Conservation (phyloP, 1,140 invertebrate genomes). For the Aphelinus certus region DNA sequence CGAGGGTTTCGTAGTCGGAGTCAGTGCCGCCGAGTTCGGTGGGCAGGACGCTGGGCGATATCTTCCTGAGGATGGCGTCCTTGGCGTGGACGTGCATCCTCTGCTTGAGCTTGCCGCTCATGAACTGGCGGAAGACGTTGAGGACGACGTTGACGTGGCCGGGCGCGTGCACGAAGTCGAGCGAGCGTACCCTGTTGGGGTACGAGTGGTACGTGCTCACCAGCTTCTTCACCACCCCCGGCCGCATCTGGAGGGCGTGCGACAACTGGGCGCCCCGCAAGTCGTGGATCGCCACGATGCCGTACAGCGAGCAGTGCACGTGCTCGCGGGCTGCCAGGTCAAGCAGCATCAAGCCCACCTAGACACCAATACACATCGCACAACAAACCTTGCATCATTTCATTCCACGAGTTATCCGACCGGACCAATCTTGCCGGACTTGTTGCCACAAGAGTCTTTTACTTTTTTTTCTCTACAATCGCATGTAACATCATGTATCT, state of each 20-base stretch:
- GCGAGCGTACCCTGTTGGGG: constrained; percentile 73
- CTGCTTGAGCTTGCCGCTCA: constrained; percentile 74
- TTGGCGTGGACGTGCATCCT: constrained; percentile 68
- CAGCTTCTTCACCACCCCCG: constrained; percentile 67
- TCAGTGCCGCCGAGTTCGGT: constrained; percentile 70
- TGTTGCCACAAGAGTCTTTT: background rate
- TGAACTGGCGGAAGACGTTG: constrained; percentile 75
- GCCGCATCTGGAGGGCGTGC: constrained; percentile 71
- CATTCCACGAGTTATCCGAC: no score
- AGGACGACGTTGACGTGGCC: constrained; percentile 74
- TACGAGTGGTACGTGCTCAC: constrained; percentile 77
- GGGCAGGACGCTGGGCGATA: constrained; percentile 67
- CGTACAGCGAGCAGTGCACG: constrained; percentile 68
- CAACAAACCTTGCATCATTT: no score
- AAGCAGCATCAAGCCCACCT: constrained; percentile 68
- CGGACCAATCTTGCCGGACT: no score
- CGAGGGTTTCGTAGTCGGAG: constrained; percentile 60
- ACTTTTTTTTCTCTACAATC: background rate
- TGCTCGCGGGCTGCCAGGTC: constrained; percentile 67
- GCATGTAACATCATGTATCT: no score
- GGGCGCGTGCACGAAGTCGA: constrained; percentile 79
- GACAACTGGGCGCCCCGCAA: constrained; percentile 67
- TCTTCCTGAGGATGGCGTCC: constrained; percentile 59
- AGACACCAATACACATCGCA: background rate
- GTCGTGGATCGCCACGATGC: constrained; percentile 71